Evolutionary conservation across 1,140 invertebrate species (phyloP).

Genomic region (Drosophila pseudoobscura): DNA sequence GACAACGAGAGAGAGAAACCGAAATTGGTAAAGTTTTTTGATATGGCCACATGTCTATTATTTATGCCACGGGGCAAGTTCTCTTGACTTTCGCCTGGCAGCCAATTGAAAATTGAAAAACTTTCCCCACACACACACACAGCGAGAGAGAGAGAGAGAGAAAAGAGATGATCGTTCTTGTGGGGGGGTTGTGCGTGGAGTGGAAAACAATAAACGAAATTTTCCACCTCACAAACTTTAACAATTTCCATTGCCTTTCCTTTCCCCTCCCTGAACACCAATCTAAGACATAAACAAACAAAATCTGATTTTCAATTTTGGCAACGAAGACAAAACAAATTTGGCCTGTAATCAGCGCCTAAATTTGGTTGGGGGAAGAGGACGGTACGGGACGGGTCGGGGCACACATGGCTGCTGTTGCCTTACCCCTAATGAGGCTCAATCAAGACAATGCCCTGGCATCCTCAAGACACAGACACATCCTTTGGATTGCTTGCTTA

Average conservation of each 20-base stretch:
- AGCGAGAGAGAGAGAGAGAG: background rate
- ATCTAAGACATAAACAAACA: slow-evolving; percentile 73
- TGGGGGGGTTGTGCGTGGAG: background rate
- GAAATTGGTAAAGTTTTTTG: slow-evolving; percentile 60
- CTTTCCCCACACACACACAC: slow-evolving; percentile 49
- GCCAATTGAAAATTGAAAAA: slow-evolving; percentile 80
- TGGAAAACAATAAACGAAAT: slow-evolving; percentile 73
- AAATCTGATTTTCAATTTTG: slow-evolving; percentile 80
- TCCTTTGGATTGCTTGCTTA: slow-evolving; percentile 72
- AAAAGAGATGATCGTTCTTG: background rate
- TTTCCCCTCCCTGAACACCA: slow-evolving; percentile 5
- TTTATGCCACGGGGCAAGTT: slow-evolving; percentile 52
- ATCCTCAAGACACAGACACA: slow-evolving; percentile 38
- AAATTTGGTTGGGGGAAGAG: slow-evolving; percentile 40
- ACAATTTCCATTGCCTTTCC: slow-evolving; percentile 50
- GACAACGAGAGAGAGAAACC: background rate
- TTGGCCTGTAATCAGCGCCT: slow-evolving; percentile 78
- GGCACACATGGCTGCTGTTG: slow-evolving; percentile 25
- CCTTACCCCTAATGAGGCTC: slow-evolving; percentile 65
- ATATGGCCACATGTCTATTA: slow-evolving; percentile 57
- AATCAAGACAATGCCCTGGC: slow-evolving; percentile 74
- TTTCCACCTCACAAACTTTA: slow-evolving; percentile 83
- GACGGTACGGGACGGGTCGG: background rate
- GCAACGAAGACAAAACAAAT: slow-evolving; percentile 75
- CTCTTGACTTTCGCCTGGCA: slow-evolving; percentile 41